Conservation (phyloP, 2,113 vertebrate species). For the Crypturellus undulatus region DNA sequence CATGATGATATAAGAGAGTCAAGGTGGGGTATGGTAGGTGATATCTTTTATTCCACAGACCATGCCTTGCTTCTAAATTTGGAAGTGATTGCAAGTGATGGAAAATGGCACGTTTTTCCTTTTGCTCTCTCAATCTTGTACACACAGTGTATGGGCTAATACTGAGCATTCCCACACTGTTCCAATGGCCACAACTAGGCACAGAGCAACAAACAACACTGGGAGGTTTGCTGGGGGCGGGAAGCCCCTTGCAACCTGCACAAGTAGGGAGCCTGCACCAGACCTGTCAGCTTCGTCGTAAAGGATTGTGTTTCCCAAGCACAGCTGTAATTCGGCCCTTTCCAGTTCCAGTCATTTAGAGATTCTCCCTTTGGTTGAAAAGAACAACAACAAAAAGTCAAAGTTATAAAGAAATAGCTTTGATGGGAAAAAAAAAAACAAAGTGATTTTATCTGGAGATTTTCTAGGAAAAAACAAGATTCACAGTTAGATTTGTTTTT, state of each 20-base stretch:
- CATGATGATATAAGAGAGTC: accelerated
- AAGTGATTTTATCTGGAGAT: slow-evolving; percentile 60
- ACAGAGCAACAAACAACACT: neutral
- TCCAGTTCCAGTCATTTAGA: slow-evolving; percentile 16
- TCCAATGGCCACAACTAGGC: neutral
- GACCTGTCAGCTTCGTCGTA: neutral
- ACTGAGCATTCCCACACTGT: neutral
- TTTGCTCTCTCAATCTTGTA: neutral
- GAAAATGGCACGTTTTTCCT: slow-evolving; percentile 39
- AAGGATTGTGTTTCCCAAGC: neutral
- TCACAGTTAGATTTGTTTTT: slow-evolving; percentile 35
- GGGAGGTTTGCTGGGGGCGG: neutral
- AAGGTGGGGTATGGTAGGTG: neutral
- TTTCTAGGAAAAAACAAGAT: slow-evolving; percentile 61
- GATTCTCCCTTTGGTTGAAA: slow-evolving; percentile 27
- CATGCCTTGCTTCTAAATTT: slow-evolving; percentile 39
- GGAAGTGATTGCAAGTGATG: neutral
- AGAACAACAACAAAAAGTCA: neutral
- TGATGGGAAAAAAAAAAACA: slow-evolving; percentile 37
- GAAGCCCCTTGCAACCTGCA: neutral
- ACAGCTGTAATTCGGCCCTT: neutral
- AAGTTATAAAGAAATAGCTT: slow-evolving; percentile 37
- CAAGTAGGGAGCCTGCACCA: neutral
- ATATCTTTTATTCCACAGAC: neutral
- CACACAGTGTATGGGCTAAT: accelerated